Evolutionary conservation across 92 coral and sea anemone species (phyloP).

Genomic region (Porites rus): DNA sequence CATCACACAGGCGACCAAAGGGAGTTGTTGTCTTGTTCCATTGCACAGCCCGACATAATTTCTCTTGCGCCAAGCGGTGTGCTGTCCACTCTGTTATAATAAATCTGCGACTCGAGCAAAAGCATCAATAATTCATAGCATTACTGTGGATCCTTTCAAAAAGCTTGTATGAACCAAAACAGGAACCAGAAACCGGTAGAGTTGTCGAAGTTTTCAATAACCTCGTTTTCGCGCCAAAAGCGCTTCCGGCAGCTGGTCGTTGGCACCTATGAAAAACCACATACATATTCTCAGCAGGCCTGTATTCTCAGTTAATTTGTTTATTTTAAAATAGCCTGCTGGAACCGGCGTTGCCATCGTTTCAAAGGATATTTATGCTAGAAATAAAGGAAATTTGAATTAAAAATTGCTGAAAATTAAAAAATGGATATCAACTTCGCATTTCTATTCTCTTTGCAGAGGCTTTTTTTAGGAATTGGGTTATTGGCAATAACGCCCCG

Average conservation of each 20-base stretch:
- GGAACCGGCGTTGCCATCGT: no score
- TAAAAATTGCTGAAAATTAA: no score
- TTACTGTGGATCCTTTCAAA: constrained; percentile 30
- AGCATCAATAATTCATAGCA: constrained; percentile 48
- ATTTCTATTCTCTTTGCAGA: no score
- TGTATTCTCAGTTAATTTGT: background rate
- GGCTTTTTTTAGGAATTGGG: no score
- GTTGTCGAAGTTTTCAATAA: constrained; percentile 45
- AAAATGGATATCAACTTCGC: no score
- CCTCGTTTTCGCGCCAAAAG: constrained; percentile 74
- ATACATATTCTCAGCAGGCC: background rate
- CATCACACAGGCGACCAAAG: constrained; percentile 56
- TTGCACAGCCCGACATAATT: constrained; percentile 35
- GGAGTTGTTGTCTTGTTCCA: background rate
- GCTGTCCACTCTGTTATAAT: constrained; percentile 31
- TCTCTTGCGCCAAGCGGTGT: constrained; percentile 27
- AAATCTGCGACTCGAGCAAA: constrained; percentile 35
- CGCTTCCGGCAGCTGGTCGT: constrained; percentile 75
- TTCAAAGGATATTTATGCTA: no score
- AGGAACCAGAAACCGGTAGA: constrained; percentile 87
- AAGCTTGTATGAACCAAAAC: constrained; percentile 32
- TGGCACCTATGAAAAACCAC: background rate
- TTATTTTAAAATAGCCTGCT: no score
- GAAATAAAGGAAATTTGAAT: no score
- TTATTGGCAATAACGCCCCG: no score